These are phyloP conservation scores for Drosophila rubida DNA, from an alignment of 2,888 invertebrate species.

Conservation along the genomic window DNA sequence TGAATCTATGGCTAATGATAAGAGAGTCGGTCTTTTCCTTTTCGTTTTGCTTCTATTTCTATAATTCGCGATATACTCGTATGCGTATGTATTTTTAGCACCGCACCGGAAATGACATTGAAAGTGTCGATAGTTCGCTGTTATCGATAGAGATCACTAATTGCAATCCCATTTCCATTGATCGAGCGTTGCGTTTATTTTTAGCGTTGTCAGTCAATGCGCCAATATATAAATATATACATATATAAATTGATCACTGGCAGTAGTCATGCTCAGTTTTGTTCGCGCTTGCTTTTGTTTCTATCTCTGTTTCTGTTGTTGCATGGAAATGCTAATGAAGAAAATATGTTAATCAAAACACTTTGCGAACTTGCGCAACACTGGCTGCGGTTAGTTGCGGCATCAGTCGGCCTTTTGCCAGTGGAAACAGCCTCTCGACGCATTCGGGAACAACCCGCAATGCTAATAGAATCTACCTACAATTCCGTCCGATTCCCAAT, in stretches of 20 bases:
- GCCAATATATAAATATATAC: not conserved
- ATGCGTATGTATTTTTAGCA: constrained; percentile 44
- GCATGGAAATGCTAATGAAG: not conserved
- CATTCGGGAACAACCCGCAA: not conserved
- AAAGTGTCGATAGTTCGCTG: constrained; percentile 36
- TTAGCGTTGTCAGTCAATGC: constrained; percentile 1
- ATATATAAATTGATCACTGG: not conserved
- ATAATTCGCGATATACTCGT: not conserved
- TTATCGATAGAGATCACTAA: constrained; percentile 33
- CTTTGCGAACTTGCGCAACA: not conserved
- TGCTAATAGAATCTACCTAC: not conserved
- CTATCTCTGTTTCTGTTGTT: no score
- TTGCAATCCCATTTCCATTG: not conserved
- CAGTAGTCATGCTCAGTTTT: not conserved
- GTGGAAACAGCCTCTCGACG: constrained; percentile 19
- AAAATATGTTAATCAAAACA: not conserved
- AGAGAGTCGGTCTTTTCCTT: no score
- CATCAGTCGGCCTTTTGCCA: no score
- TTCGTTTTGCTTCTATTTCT: not conserved
- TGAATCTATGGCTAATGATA: constrained; percentile 40
- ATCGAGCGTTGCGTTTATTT: constrained; percentile 7
- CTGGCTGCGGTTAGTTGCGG: not conserved
- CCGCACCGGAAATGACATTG: constrained; percentile 53
- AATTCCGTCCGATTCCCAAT: not conserved
- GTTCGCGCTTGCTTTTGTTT: not conserved